Evolutionary conservation across 2,113 vertebrate genomes (phyloP).

Genomic region (Pterocles orientalis): DNA sequence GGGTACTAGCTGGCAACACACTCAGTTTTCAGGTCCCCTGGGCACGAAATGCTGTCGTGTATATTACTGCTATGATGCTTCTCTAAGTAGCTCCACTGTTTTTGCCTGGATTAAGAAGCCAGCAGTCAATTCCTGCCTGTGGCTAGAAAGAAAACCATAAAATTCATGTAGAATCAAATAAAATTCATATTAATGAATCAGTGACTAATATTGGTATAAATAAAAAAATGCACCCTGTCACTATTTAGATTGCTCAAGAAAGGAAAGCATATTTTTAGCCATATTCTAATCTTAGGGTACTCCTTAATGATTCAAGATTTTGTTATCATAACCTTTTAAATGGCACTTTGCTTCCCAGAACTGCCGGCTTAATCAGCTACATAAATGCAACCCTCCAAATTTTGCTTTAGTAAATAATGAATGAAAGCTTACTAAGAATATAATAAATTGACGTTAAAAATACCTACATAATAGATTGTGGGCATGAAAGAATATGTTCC

Average conservation of each 20-base stretch:
- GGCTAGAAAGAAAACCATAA: not conserved
- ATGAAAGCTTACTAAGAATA: not conserved
- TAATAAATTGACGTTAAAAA: not conserved
- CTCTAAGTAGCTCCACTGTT: not conserved
- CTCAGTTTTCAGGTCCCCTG: not conserved
- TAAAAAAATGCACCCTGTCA: not conserved
- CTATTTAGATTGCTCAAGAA: not conserved
- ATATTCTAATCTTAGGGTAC: not conserved
- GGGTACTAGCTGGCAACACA: not conserved
- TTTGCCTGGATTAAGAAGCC: not conserved
- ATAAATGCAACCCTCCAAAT: not conserved
- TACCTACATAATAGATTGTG: not conserved
- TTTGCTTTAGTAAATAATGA: slow-evolving; percentile 1
- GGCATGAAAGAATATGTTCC: not conserved
- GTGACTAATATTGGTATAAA: not conserved
- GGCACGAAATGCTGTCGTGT: not conserved
- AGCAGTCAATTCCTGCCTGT: not conserved
- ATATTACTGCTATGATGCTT: not conserved
- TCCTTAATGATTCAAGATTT: not conserved
- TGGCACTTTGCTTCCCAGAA: not conserved
- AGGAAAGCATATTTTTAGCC: not conserved
- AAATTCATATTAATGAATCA: not conserved
- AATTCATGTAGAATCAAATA: not conserved
- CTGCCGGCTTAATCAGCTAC: not conserved
- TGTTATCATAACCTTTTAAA: not conserved